These are phyloP conservation scores for Agriopis aurantiaria DNA, from an alignment of 2,888 invertebrate genomes.

Conservation along the genomic window DNA sequence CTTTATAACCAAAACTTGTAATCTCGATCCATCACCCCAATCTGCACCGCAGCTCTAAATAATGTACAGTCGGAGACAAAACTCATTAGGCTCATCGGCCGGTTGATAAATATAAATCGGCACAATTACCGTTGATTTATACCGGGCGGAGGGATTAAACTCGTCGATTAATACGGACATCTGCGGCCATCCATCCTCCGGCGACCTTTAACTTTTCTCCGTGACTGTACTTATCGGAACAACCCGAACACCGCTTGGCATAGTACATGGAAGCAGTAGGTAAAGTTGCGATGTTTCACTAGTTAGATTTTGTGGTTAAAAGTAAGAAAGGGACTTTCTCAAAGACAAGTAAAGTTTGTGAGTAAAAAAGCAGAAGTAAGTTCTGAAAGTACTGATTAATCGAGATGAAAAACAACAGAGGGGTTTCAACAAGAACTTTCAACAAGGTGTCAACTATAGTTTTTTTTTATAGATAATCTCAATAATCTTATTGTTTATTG, in stretches of 20 bases:
- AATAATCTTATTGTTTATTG: too few species aligned
- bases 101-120: slow-evolving; percentile 81
- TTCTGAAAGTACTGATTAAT: too few species aligned
- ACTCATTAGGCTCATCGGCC: slow-evolving; percentile 63
- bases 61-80: slow-evolving; percentile 62
- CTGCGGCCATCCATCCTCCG: slow-evolving; percentile 77
- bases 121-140: slow-evolving; percentile 80
- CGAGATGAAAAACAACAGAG: too few species aligned
- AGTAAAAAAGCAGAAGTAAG: too few species aligned
- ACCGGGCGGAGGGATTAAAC: slow-evolving; percentile 76
- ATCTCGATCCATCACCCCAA: slow-evolving; percentile 29
- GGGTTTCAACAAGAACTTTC: too few species aligned
- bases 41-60: slow-evolving; percentile 45
- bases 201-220: slow-evolving; percentile 79
- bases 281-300: neutral
- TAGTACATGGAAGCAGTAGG: slow-evolving; percentile 14
- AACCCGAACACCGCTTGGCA: slow-evolving; percentile 14
- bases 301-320: neutral
- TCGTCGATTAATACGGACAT: slow-evolving; percentile 81
- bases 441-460: too few species aligned
- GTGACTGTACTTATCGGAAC: slow-evolving; percentile 71
- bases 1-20: slow-evolving; percentile 10
- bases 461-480: too few species aligned
- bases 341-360: too few species aligned
- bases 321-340: neutral